Evolutionary conservation across 2,888 invertebrate species (phyloP).

Genomic region (Poecilus cupreus): DNA sequence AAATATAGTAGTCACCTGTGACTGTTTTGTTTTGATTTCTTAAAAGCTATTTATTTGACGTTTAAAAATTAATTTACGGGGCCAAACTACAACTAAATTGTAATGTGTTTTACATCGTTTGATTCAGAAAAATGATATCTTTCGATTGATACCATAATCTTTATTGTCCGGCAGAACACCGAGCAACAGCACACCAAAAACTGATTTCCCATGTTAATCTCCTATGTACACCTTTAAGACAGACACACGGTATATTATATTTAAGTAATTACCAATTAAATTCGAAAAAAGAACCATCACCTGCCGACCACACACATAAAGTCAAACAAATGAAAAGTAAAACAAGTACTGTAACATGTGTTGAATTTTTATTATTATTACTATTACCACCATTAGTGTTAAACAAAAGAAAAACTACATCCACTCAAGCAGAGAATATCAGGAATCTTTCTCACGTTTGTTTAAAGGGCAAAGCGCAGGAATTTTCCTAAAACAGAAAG

Average conservation of each 20-base stretch:
- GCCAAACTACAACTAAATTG: too few relatives aligned
- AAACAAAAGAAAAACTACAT: constrained; percentile 1
- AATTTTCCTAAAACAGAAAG: constrained; percentile 23
- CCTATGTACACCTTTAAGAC: neutral
- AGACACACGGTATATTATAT: neutral
- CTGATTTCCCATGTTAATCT: neutral
- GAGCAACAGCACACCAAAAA: too few relatives aligned
- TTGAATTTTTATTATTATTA: constrained; percentile 36
- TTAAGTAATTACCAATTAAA: neutral
- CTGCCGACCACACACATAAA: constrained; percentile 27
- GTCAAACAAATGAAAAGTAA: neutral
- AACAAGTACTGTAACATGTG: constrained; percentile 11
- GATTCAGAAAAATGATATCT: too few relatives aligned
- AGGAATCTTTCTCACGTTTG: constrained; percentile 40
- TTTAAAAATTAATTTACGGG: too few relatives aligned
- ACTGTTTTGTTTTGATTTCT: too few relatives aligned
- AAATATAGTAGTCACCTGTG: too few relatives aligned
- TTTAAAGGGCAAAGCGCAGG: constrained; percentile 16
- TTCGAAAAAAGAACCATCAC: neutral
- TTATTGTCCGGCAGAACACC: too few relatives aligned
- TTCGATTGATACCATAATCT: too few relatives aligned
- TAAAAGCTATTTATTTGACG: too few relatives aligned
- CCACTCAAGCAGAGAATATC: neutral
- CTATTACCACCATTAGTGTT: constrained; percentile 19
- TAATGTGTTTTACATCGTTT: too few relatives aligned